A percentile compares a stretch with the other conserved stretches of the same genome.
These are phyloP conservation scores for Chiloscyllium plagiosum DNA, from an alignment of 2,113 vertebrate genomes.

Conservation along the genomic window DNA sequence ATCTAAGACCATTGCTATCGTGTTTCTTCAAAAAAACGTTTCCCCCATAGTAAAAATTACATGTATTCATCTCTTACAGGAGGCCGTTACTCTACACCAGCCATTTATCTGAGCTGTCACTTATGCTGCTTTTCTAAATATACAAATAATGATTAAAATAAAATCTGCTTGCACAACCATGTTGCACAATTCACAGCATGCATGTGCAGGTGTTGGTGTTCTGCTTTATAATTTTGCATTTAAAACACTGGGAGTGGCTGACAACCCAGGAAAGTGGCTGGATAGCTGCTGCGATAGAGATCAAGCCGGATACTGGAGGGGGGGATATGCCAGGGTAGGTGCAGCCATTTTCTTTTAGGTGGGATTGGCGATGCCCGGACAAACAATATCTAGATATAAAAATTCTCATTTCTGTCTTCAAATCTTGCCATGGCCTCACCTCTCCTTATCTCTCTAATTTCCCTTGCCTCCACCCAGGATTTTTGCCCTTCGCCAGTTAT, in stretches of 20 bases:
- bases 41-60: neutral
- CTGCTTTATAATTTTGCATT: neutral
- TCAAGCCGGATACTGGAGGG: constrained; percentile 29
- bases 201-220: constrained; percentile 18
- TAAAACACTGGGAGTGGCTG: neutral
- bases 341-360: constrained; percentile 22
- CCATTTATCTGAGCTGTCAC: constrained; percentile 24
- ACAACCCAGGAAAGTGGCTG: constrained; percentile 28
- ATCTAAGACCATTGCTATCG: neutral
- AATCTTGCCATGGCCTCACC: neutral
- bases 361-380: neutral
- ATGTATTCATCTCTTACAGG: constrained; percentile 23
- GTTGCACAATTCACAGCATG: constrained; percentile 11
- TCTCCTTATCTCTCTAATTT: neutral
- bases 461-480: neutral
- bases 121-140: constrained; percentile 15
- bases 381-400: neutral
- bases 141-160: neutral
- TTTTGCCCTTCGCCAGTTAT: neutral
- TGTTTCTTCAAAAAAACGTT: neutral
- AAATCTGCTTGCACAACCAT: constrained; percentile 23
- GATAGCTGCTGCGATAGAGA: constrained; percentile 19
- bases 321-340: constrained; percentile 25
- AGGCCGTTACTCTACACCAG: constrained; percentile 2
- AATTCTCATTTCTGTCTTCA: neutral